phyloP scores from a whole-genome alignment of 2,113 vertebrate species.

The Cavia aperea region DNA sequence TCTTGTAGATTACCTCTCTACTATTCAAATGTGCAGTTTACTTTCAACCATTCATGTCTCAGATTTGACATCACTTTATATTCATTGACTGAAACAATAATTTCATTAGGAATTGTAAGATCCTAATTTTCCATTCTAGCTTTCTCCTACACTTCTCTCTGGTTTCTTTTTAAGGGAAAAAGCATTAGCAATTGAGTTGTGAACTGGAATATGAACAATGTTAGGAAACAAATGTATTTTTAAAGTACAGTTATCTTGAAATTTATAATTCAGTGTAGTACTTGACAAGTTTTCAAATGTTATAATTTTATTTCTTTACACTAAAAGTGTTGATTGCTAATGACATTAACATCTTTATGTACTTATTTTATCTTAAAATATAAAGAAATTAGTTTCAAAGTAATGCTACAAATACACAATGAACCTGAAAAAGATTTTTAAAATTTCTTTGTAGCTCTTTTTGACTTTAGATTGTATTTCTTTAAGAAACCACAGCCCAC shows the following conservation, averaged over 20 bases:
- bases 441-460: background rate
- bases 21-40: background rate
- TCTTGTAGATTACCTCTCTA: background rate
- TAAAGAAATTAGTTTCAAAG: background rate
- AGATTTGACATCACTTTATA: background rate
- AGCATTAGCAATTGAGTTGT: background rate
- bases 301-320: background rate
- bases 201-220: background rate
- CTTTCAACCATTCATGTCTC: background rate
- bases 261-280: background rate
- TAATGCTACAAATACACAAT: background rate
- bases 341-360: background rate
- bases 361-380: background rate
- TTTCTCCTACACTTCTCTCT: background rate
- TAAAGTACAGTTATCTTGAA: background rate
- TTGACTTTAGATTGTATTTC: background rate
- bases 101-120: constrained; percentile 15
- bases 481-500: background rate
- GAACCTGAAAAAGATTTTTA: background rate
- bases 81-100: background rate
- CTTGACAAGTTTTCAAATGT: background rate
- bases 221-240: background rate
- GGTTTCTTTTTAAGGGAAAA: background rate
- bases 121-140: constrained; percentile 2
- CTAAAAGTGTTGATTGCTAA: background rate